These are phyloP conservation scores for Fissipunctia ypsillon DNA, from an alignment of 2,888 invertebrate genomes.

Conservation along the genomic window DNA sequence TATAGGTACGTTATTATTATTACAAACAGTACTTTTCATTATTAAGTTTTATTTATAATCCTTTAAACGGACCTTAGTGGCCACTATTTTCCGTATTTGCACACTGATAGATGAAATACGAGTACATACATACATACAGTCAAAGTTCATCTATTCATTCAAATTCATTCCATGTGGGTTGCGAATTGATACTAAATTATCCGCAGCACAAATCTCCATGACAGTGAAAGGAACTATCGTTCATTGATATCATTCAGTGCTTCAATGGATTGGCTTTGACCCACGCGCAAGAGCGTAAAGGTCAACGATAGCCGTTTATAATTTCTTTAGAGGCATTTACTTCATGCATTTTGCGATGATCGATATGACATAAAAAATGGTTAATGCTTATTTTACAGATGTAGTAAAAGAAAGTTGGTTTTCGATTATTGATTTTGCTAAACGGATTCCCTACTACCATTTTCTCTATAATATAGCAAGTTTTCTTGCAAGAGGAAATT, in stretches of 20 bases:
- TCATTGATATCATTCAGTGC: not conserved
- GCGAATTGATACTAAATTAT: slow-evolving; percentile 1
- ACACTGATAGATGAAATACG: not conserved
- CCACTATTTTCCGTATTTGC: too few relatives aligned
- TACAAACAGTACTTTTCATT: too few relatives aligned
- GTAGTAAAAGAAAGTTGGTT: not conserved
- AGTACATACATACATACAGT: not conserved
- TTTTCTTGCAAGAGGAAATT: not conserved
- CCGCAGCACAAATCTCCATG: not conserved
- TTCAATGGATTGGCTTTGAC: not conserved
- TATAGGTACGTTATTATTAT: too few relatives aligned
- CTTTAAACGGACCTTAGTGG: too few relatives aligned
- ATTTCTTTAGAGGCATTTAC: too few relatives aligned
- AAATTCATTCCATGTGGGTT: not conserved
- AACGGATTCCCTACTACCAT: too few relatives aligned
- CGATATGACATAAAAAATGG: not conserved
- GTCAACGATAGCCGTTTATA: not conserved
- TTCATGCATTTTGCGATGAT: not conserved
- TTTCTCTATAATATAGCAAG: not conserved
- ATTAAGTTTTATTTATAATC: too few relatives aligned
- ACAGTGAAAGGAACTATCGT: slow-evolving; percentile 12
- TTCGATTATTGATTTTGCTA: too few relatives aligned
- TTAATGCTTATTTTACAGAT: not conserved
- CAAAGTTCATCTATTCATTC: slow-evolving; percentile 3
- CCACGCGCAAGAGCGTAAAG: slow-evolving; percentile 15